Conservation (phyloP, 2,888 invertebrate species). For the Caenorhabditis sinica region DNA sequence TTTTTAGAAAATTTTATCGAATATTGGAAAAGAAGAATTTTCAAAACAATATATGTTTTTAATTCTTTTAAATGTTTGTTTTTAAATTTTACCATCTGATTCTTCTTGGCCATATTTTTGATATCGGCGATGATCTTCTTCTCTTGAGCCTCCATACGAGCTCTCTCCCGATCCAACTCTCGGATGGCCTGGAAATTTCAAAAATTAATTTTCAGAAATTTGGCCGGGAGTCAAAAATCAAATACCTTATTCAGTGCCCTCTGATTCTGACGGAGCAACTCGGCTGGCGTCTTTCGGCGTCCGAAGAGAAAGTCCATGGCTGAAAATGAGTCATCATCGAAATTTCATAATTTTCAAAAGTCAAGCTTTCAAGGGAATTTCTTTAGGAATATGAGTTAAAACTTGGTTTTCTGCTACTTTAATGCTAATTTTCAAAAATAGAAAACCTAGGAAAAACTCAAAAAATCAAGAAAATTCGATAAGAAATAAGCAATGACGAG, state of each 20-base stretch:
- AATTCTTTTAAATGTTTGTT: background rate
- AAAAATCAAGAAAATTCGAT: slow-evolving; percentile 16
- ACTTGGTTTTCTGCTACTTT: no score
- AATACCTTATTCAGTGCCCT: slow-evolving; percentile 91
- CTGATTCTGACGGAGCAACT: slow-evolving; percentile 98
- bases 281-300: slow-evolving; percentile 95
- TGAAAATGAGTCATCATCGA: slow-evolving; percentile 42
- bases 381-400: background rate
- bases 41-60: no score
- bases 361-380: background rate
- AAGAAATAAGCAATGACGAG: background rate
- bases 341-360: slow-evolving; percentile 44
- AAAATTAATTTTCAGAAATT: background rate
- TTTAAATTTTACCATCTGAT: slow-evolving; percentile 91
- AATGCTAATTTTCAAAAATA: background rate
- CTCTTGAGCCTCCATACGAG: slow-evolving; percentile 96
- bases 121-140: slow-evolving; percentile 98
- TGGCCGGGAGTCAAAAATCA: background rate
- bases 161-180: slow-evolving; percentile 89
- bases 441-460: background rate
- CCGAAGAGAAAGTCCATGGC: slow-evolving; percentile 89
- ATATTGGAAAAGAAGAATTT: no score
- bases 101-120: slow-evolving; percentile 98
- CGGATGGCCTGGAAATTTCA: slow-evolving; percentile 90
- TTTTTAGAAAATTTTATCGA: no score